Percentiles rank a stretch among this genome's conserved stretches.
These are phyloP conservation scores for Nothocercus julius DNA, from an alignment of 2,113 vertebrate genomes.

Conservation along the genomic window DNA sequence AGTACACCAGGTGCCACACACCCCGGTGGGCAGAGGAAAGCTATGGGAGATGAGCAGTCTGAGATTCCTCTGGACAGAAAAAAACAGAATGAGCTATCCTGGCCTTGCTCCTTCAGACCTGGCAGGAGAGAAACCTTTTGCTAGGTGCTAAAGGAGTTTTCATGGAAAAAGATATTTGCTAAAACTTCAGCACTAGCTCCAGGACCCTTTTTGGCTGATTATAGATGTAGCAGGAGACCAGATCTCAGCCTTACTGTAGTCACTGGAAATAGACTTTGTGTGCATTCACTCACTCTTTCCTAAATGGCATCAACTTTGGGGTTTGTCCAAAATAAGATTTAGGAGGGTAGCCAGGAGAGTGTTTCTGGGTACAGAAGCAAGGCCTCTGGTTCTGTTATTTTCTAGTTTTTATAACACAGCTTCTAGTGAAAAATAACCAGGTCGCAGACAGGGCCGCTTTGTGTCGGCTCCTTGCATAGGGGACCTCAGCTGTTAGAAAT, in stretches of 20 bases:
- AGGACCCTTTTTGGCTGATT: not conserved
- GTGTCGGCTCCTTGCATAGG: not conserved
- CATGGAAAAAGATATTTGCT: not conserved
- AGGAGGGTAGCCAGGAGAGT: not conserved
- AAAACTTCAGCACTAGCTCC: not conserved
- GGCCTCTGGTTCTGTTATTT: conserved; percentile 11
- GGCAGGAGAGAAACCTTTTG: not conserved
- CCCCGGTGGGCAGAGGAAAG: not conserved
- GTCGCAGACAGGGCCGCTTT: conserved; percentile 51
- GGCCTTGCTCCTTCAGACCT: not conserved
- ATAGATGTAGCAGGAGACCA: not conserved
- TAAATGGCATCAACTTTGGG: conserved; percentile 6
- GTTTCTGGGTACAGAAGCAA: conserved; percentile 1
- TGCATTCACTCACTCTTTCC: not conserved
- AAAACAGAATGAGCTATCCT: not conserved
- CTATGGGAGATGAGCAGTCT: not conserved
- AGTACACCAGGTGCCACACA: not conserved
- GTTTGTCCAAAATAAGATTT: not conserved
- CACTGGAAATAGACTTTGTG: conserved; percentile 34
- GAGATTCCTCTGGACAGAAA: not conserved
- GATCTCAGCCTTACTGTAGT: not conserved
- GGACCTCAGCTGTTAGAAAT: conserved; percentile 64
- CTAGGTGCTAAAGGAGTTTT: not conserved
- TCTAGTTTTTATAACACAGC: not conserved
- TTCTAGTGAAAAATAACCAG: conserved; percentile 11